These are phyloP conservation scores for Ips nitidus DNA, from an alignment of 1,140 invertebrate genomes.

Conservation along the genomic window DNA sequence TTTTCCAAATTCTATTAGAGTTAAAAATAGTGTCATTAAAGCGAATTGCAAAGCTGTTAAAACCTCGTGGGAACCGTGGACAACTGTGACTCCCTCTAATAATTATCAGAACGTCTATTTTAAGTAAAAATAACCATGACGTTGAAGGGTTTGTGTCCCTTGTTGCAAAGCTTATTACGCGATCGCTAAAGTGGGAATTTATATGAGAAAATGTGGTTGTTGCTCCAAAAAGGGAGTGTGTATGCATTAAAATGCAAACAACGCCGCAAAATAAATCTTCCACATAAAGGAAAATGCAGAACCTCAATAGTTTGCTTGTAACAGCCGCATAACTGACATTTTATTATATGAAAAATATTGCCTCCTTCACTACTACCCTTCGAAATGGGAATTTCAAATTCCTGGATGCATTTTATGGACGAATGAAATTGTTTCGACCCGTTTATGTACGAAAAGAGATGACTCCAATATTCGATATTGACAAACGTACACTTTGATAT, in stretches of 20 bases:
- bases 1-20: neutral
- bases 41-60: neutral
- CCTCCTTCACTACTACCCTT: neutral
- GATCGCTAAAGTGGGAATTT: neutral
- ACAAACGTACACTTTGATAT: neutral
- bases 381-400: neutral
- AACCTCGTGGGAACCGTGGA: neutral
- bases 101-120: neutral
- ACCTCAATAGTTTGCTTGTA: neutral
- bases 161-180: neutral
- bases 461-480: neutral
- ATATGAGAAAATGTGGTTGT: neutral
- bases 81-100: neutral
- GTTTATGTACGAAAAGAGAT: neutral
- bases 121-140: neutral
- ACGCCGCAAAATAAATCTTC: neutral
- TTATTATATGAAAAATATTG: conserved; percentile 1
- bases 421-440: neutral
- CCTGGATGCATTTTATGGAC: neutral
- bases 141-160: neutral
- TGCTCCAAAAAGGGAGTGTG: neutral
- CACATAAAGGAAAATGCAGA: neutral
- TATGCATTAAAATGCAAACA: conserved; percentile 1
- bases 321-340: neutral
- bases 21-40: neutral